A percentile compares a stretch with the other conserved stretches of the same genome.
phyloP scores from a whole-genome alignment of 1,140 invertebrate species.

The Drosophila ercepeae region DNA sequence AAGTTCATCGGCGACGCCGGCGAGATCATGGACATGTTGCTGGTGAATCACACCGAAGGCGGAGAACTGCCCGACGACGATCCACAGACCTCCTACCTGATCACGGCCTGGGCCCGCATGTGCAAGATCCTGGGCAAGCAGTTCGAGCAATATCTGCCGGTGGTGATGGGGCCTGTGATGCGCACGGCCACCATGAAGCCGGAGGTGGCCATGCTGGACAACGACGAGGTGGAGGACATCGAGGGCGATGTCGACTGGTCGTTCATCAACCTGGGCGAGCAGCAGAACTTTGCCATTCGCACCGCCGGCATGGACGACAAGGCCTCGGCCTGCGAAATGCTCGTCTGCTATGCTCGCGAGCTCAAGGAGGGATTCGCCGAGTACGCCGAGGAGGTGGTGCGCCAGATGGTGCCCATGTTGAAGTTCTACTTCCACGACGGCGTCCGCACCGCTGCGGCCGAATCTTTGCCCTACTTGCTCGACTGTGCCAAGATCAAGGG shows the following conservation, averaged over 20 bases:
- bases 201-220: slow-evolving; percentile 97
- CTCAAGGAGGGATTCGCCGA: slow-evolving; percentile 97
- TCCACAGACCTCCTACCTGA: slow-evolving; percentile 98
- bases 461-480: slow-evolving; percentile 96
- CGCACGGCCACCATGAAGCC: slow-evolving; percentile 98
- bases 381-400: slow-evolving; percentile 97
- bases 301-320: slow-evolving; percentile 98
- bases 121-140: slow-evolving; percentile 98
- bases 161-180: slow-evolving; percentile 99
- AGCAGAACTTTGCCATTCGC: slow-evolving; percentile 96
- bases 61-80: slow-evolving; percentile 94
- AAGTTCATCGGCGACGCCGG: slow-evolving; percentile 97
- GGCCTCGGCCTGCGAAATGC: slow-evolving; percentile 99
- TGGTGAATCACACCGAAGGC: slow-evolving; percentile 95
- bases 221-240: slow-evolving; percentile 94
- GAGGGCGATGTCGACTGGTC: slow-evolving; percentile 98
- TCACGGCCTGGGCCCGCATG: slow-evolving; percentile 99
- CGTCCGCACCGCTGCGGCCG: slow-evolving; percentile 95
- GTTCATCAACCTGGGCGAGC: slow-evolving; percentile 98
- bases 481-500: slow-evolving; percentile 96
- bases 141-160: slow-evolving; percentile 98
- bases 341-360: slow-evolving; percentile 99
- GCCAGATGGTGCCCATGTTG: slow-evolving; percentile 97
- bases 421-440: slow-evolving; percentile 99
- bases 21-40: slow-evolving; percentile 97